phyloP scores from a whole-genome alignment of 2,888 invertebrate species.

The Coremacera marginata region DNA sequence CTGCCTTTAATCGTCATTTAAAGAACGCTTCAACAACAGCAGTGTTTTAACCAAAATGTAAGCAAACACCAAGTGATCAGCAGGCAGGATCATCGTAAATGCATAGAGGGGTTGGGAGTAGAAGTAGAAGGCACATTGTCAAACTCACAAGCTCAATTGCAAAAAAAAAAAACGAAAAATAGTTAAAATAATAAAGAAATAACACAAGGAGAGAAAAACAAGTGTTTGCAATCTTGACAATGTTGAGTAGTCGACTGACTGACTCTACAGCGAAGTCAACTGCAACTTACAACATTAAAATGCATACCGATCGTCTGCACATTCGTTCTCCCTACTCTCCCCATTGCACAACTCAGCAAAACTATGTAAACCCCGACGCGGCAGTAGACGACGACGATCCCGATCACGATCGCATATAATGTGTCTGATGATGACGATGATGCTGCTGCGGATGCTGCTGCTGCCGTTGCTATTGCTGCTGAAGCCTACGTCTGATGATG shows the following conservation, averaged over 20 bases:
- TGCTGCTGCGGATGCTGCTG: background rate
- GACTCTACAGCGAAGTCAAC: background rate
- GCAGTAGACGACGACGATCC: constrained; percentile 5
- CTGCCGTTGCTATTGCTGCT: background rate
- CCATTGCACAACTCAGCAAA: background rate
- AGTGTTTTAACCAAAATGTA: constrained; percentile 20
- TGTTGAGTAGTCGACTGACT: constrained; percentile 11
- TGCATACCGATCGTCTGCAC: background rate
- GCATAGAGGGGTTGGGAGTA: background rate
- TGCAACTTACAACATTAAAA: background rate
- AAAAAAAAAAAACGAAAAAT: background rate
- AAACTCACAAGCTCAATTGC: background rate
- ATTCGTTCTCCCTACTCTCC: background rate
- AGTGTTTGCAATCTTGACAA: constrained; percentile 32
- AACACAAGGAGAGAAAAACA: constrained; percentile 11
- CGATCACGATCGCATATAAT: constrained; percentile 31
- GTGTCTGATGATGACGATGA: constrained; percentile 22
- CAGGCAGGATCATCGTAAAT: background rate
- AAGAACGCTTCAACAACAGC: too few species aligned
- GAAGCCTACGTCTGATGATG: constrained; percentile 34
- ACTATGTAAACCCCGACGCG: background rate
- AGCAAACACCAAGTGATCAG: constrained; percentile 12
- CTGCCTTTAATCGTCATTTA: too few species aligned
- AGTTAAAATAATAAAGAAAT: background rate
- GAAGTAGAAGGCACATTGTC: background rate